Percentiles rank a stretch among this genome's conserved stretches.
Conservation (phyloP, 2,797 vertebrate species). For the Platalea minor region DNA sequence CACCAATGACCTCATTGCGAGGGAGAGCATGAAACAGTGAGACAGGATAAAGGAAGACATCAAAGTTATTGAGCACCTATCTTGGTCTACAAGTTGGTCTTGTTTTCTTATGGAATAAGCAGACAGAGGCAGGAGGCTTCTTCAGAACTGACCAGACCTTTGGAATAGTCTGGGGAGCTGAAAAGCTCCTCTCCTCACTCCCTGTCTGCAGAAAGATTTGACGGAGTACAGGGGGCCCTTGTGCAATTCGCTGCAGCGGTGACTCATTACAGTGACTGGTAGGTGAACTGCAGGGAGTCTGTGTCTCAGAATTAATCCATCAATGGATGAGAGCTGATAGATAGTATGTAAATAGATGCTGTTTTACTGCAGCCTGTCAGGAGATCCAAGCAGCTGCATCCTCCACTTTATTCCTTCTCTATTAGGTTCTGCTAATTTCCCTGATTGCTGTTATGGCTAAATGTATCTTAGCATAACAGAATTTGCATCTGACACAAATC, state of each 20-base stretch:
- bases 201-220: neutral
- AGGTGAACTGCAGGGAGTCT: slow-evolving; percentile 28
- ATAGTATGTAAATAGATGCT: slow-evolving; percentile 16
- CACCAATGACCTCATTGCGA: neutral
- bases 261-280: slow-evolving; percentile 9
- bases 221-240: neutral
- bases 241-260: slow-evolving; percentile 27
- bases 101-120: neutral
- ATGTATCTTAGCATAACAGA: neutral
- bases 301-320: neutral
- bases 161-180: neutral
- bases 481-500: slow-evolving; percentile 41
- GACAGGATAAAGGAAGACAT: neutral
- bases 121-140: neutral
- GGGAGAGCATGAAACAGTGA: neutral
- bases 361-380: neutral
- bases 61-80: neutral
- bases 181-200: neutral
- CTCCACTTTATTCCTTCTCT: slow-evolving; percentile 38
- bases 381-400: slow-evolving; percentile 26
- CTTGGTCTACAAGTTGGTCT: neutral
- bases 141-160: neutral
- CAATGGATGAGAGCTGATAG: neutral
- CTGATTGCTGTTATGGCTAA: slow-evolving; percentile 56
- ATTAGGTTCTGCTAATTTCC: slow-evolving; percentile 36